Percentiles rank a stretch among this genome's conserved stretches.
Evolutionary conservation across 1,140 invertebrate genomes (phyloP).

Genomic region (Odontomachus brunneus): DNA sequence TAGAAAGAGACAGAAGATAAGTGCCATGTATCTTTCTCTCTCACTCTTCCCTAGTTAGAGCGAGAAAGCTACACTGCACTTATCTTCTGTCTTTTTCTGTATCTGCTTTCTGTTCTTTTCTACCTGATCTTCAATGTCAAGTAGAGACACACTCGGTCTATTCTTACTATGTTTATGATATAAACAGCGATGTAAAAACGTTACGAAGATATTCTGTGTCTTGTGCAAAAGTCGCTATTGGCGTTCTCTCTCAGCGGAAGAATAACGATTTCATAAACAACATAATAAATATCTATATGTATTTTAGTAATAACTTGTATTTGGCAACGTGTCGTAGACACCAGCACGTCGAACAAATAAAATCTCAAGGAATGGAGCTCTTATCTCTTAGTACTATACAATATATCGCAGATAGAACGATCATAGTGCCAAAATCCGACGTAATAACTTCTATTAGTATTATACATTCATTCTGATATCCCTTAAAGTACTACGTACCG

Average conservation of each 20-base stretch:
- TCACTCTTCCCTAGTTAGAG: too few relatives aligned
- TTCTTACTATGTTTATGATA: too few relatives aligned
- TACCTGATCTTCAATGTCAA: too few relatives aligned
- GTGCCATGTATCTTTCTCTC: too few relatives aligned
- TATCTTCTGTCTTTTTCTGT: too few relatives aligned
- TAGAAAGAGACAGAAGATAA: too few relatives aligned
- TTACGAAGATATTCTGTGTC: background rate
- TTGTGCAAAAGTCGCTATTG: background rate
- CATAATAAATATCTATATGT: conserved; percentile 64
- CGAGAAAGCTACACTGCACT: too few relatives aligned
- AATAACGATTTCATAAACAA: conserved; percentile 37
- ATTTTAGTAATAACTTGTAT: conserved; percentile 68
- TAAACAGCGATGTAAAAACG: background rate
- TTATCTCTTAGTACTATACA: conserved; percentile 59
- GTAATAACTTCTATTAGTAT: conserved; percentile 20
- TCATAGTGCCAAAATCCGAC: conserved; percentile 25
- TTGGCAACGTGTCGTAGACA: conserved; percentile 65
- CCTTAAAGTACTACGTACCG: conserved; percentile 44
- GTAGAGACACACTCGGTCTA: too few relatives aligned
- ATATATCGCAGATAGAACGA: conserved; percentile 27
- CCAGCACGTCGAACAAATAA: conserved; percentile 48
- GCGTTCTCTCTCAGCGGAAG: background rate
- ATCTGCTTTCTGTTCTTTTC: too few relatives aligned
- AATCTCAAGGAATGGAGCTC: conserved; percentile 64
- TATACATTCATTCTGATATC: conserved; percentile 35